These are phyloP conservation scores for Cyprinodon variegatus DNA, from an alignment of 2,113 vertebrate species.

Conservation along the genomic window DNA sequence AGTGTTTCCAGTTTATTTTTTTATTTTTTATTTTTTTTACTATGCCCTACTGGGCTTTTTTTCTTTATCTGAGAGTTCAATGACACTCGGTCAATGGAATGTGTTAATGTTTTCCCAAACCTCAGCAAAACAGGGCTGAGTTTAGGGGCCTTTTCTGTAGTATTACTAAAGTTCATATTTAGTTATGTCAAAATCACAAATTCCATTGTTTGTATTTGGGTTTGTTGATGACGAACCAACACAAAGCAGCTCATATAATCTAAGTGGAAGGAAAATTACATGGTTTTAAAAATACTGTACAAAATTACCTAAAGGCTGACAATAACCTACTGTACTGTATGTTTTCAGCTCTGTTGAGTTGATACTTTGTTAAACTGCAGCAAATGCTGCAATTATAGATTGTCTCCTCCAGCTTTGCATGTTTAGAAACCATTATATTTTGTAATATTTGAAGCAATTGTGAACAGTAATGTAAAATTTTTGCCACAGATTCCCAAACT, in stretches of 20 bases:
- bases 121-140: neutral
- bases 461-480: neutral
- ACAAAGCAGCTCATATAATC: neutral
- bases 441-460: neutral
- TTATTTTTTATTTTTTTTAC: slow-evolving; percentile 11
- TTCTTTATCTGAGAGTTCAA: slow-evolving; percentile 3
- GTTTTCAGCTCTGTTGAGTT: neutral
- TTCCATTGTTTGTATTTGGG: neutral
- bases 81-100: neutral
- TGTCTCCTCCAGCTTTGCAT: neutral
- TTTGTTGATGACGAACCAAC: neutral
- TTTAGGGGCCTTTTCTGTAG: neutral
- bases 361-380: neutral
- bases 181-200: too few relatives aligned
- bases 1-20: neutral
- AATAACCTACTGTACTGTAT: neutral
- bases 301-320: neutral
- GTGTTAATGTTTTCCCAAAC: slow-evolving; percentile 5
- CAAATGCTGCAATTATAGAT: neutral
- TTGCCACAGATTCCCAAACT: neutral
- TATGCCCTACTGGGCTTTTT: slow-evolving; percentile 3
- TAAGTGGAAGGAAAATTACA: neutral
- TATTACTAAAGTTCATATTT: too few relatives aligned
- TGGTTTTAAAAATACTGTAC: neutral
- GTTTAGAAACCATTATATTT: neutral